Base-by-base conservation (phyloP, 2,113 vertebrate genomes). In the Atrichornis clamosus region DNA sequence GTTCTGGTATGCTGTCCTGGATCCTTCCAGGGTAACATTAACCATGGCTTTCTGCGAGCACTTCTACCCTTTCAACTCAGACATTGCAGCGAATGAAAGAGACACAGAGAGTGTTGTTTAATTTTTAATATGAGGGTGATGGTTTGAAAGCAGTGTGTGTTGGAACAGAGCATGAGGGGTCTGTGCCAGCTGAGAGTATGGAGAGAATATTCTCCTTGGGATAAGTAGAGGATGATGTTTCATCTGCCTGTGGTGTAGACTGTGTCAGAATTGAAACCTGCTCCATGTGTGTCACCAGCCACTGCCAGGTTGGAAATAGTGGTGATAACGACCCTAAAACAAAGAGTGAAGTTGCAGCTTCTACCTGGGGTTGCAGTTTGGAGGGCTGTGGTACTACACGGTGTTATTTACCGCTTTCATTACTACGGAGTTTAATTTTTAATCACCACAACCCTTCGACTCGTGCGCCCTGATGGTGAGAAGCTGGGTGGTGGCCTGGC, bases 1-100 rank as follows among this genome's bases (percentile, higher is more conserved):
- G 94, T 96, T 88, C 88, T 97, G 96, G 96, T 95, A 96, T 93
- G 96, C 84, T 14, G 53, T 37, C 79, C 94, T 92, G 95, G 86
- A 96, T 81, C 93, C 68, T 95, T 84, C 91, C 91, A 95, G 89
- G 83, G 75, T 93, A 95, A 95, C 72, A 39, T 46, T 96, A 95
- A 95, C 89, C 89, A 52, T 35, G 77, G 24, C 53, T 96, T 67
- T 86, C 93, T 93, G 50, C 55, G 32, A 78, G 92, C 79, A 14
- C 52, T 90, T 89, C 88, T 52, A 89, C 64, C 62, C 62, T 88
- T 94, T 92, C 69, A 69, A 24, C 86, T 87, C 72, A 90, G 87
- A 74, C 70, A 2, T 3, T 53, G 63, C 84, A 82, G 70, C 1
- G 65, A 33, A 37, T 19, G 68, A 59, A 90, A 63, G 85, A 88